Evolutionary conservation across 2,797 vertebrate genomes (phyloP).

Genomic region (Sebastes umbrosus): DNA sequence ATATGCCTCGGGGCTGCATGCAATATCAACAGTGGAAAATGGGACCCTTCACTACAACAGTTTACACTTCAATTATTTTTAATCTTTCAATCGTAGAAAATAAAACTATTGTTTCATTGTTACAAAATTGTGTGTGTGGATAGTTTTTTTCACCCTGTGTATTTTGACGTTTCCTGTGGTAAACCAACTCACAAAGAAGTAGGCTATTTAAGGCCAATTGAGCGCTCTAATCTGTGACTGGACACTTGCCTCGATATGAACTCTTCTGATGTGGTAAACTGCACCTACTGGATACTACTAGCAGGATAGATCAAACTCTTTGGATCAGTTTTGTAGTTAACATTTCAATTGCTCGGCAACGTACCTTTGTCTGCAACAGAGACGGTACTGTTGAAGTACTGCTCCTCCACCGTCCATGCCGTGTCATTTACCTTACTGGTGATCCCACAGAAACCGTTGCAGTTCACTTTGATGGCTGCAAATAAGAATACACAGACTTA

Average conservation of each 20-base stretch:
- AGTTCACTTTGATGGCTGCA: conserved; percentile 93
- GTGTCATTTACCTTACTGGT: conserved; percentile 89
- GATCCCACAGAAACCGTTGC: conserved; percentile 90
- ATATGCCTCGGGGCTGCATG: conserved; percentile 6
- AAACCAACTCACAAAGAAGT: neutral
- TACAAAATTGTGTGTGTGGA: neutral
- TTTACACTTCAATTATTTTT: neutral
- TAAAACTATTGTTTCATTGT: neutral
- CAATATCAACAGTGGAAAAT: neutral
- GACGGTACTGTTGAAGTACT: conserved; percentile 91
- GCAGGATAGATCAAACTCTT: neutral
- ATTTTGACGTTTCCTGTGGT: neutral
- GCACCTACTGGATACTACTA: neutral
- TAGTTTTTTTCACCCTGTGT: neutral
- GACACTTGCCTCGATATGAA: neutral
- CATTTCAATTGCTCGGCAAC: neutral
- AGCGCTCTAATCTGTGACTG: neutral
- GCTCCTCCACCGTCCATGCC: conserved; percentile 87
- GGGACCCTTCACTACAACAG: neutral
- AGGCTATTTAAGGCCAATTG: neutral
- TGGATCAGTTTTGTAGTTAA: neutral
- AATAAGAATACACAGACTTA: neutral
- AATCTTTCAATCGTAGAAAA: neutral
- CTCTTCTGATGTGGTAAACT: neutral
- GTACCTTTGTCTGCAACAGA: conserved; percentile 94